These are phyloP conservation scores for Callithrix jacchus DNA, from an alignment of 2,113 vertebrate species.

Conservation along the genomic window DNA sequence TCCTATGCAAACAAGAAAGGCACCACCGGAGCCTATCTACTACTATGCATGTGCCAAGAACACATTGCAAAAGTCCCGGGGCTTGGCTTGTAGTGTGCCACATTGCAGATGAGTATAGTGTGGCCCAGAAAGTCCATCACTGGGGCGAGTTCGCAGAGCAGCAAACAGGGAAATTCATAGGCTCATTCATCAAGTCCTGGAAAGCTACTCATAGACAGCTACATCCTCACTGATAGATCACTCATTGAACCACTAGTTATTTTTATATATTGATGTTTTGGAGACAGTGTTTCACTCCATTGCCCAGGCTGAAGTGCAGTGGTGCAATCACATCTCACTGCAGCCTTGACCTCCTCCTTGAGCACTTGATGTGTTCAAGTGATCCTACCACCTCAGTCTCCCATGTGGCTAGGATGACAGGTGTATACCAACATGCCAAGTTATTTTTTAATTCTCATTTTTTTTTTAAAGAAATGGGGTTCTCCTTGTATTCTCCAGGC, in stretches of 20 bases:
- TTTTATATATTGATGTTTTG: too few species aligned
- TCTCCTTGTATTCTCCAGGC: too few species aligned
- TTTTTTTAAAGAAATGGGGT: too few species aligned
- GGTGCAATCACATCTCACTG: too few species aligned
- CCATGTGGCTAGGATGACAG: too few species aligned
- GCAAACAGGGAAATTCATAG: background rate
- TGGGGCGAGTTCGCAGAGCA: background rate
- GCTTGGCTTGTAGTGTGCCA: background rate
- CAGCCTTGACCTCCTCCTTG: too few species aligned
- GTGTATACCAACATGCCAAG: too few species aligned
- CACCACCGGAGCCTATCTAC: fast-evolving
- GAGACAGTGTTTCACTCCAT: too few species aligned
- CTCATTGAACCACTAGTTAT: background rate
- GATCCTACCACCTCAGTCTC: too few species aligned
- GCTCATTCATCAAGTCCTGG: background rate
- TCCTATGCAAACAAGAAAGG: background rate
- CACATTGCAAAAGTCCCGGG: background rate
- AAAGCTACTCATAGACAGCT: background rate
- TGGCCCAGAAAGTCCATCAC: background rate
- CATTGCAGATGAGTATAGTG: background rate
- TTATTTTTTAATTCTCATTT: too few species aligned
- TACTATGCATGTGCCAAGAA: background rate
- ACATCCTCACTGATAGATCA: background rate
- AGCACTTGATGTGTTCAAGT: too few species aligned
- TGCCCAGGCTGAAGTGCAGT: too few species aligned